Evolutionary conservation across 2,888 invertebrate species (phyloP).

Genomic region (Colostygia pectinataria): DNA sequence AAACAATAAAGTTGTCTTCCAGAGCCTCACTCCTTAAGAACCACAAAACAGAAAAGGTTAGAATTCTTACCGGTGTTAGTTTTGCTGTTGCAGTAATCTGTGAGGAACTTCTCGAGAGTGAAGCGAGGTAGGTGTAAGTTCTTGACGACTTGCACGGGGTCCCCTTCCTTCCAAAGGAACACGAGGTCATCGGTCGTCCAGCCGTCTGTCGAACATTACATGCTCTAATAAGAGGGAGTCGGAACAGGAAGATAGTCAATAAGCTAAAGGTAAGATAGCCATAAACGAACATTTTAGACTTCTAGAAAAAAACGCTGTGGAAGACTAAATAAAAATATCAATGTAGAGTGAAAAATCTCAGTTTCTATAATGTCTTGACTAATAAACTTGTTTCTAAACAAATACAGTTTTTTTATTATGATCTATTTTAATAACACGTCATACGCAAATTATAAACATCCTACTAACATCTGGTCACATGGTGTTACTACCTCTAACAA

Average conservation of each 20-base stretch:
- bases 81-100: slow-evolving; percentile 98
- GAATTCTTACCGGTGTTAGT: slow-evolving; percentile 93
- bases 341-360: too few species aligned
- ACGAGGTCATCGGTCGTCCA: slow-evolving; percentile 98
- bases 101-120: slow-evolving; percentile 96
- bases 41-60: slow-evolving; percentile 1
- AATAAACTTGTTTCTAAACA: too few species aligned
- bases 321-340: too few species aligned
- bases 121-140: slow-evolving; percentile 97
- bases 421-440: too few species aligned
- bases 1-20: slow-evolving; percentile 4
- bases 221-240: slow-evolving; percentile 10
- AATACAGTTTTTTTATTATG: too few species aligned
- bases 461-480: not conserved
- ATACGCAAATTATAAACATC: too few species aligned
- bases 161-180: slow-evolving; percentile 97
- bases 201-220: slow-evolving; percentile 86
- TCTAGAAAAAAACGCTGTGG: too few species aligned
- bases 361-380: too few species aligned
- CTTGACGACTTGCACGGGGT: slow-evolving; percentile 97
- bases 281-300: not conserved
- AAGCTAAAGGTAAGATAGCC: not conserved
- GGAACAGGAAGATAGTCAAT: not conserved
- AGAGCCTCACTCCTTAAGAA: slow-evolving; percentile 36
- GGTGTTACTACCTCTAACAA: slow-evolving; percentile 3